phyloP scores from a whole-genome alignment of 1,140 invertebrate species.

The Leptopilina clavipes region DNA sequence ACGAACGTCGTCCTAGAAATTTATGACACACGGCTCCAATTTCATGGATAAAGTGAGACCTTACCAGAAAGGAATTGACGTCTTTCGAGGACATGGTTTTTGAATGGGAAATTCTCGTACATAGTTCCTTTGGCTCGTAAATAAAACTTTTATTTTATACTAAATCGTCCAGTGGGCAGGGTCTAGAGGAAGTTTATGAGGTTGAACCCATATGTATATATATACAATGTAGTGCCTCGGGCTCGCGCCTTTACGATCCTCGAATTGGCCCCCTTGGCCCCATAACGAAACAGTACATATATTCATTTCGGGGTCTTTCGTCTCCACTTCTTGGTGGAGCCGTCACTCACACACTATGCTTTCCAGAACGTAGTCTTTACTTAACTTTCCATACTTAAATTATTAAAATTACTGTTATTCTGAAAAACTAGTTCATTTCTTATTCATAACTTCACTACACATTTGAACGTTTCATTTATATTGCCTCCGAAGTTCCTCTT shows the following conservation, averaged over 20 bases:
- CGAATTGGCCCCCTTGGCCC: slow-evolving; percentile 54
- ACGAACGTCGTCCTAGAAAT: slow-evolving; percentile 20
- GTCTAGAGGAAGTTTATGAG: slow-evolving; percentile 36
- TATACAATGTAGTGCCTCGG: slow-evolving; percentile 49
- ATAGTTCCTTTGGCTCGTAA: slow-evolving; percentile 11
- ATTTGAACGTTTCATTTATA: neutral
- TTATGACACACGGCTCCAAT: slow-evolving; percentile 3
- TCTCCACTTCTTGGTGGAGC: slow-evolving; percentile 36
- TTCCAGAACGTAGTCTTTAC: slow-evolving; percentile 11
- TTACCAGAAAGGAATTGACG: slow-evolving; percentile 14
- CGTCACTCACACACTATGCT: slow-evolving; percentile 44
- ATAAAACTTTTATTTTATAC: slow-evolving; percentile 43
- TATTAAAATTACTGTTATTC: slow-evolving; percentile 17
- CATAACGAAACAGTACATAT: slow-evolving; percentile 50
- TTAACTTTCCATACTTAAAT: slow-evolving; percentile 1
- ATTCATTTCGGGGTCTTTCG: neutral
- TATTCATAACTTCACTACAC: neutral
- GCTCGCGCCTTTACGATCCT: slow-evolving; percentile 52
- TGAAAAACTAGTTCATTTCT: slow-evolving; percentile 8
- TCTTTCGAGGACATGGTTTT: slow-evolving; percentile 1
- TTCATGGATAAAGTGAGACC: slow-evolving; percentile 17
- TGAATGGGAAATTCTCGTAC: slow-evolving; percentile 43
- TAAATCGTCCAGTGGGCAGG: slow-evolving; percentile 41
- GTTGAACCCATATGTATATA: slow-evolving; percentile 10
- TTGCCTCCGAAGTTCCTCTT: neutral